These are phyloP conservation scores for Charaxes varanes DNA, from an alignment of 1,140 invertebrate species.

Conservation along the genomic window DNA sequence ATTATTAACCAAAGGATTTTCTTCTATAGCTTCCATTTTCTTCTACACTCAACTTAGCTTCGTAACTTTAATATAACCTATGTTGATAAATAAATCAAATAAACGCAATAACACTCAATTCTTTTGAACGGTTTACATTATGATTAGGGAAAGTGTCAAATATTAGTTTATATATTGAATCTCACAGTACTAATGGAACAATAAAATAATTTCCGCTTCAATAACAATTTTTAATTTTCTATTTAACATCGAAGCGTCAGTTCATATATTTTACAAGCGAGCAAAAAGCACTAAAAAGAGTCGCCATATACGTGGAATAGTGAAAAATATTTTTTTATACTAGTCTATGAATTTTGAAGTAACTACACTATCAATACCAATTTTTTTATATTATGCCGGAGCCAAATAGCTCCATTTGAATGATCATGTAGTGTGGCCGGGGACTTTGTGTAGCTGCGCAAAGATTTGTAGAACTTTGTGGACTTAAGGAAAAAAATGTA, in stretches of 20 bases:
- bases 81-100: slow-evolving; percentile 51
- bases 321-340: too few relatives aligned
- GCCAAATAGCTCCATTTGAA: too few relatives aligned
- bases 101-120: slow-evolving; percentile 31
- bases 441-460: too few relatives aligned
- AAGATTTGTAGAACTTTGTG: too few relatives aligned
- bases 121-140: slow-evolving; percentile 24
- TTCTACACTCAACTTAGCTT: slow-evolving; percentile 2
- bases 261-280: slow-evolving; percentile 27
- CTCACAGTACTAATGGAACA: neutral
- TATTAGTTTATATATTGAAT: slow-evolving; percentile 1
- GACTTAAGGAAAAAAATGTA: too few relatives aligned
- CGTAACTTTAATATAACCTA: slow-evolving; percentile 30
- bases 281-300: slow-evolving; percentile 20
- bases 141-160: too few relatives aligned
- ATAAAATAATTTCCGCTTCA: neutral
- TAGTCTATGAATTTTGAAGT: too few relatives aligned
- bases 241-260: slow-evolving; percentile 34
- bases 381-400: too few relatives aligned
- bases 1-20: slow-evolving; percentile 25
- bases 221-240: slow-evolving; percentile 19
- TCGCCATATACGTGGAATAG: slow-evolving; percentile 21
- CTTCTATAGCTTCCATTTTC: slow-evolving; percentile 55
- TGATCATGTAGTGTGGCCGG: too few relatives aligned
- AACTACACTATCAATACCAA: too few relatives aligned